Conservation (phyloP, 2,797 vertebrate genomes). For the Neosilurus mollespiculum region DNA sequence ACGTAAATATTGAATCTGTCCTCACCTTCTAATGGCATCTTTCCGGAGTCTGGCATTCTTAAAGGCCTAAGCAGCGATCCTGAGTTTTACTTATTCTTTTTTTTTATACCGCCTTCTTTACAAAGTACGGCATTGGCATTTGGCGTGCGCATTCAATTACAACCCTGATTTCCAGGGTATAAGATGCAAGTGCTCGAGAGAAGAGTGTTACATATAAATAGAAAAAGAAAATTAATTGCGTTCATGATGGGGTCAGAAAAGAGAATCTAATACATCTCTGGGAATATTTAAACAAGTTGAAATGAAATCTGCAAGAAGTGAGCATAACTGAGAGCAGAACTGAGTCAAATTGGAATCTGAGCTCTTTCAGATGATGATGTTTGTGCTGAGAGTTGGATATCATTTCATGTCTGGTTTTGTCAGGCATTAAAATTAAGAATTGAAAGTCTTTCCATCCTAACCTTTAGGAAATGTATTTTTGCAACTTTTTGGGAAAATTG, state of each 20-base stretch:
- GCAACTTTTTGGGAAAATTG: not conserved
- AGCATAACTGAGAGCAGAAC: not conserved
- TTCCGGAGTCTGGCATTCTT: not conserved
- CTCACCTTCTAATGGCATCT: conserved; percentile 5
- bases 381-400: not conserved
- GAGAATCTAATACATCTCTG: conserved; percentile 20
- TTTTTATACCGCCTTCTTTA: not conserved
- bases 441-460: not conserved
- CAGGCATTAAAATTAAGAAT: not conserved
- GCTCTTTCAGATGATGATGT: not conserved
- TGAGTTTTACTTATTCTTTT: not conserved
- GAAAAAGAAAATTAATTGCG: conserved; percentile 12
- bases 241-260: conserved; percentile 23
- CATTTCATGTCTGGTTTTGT: not conserved
- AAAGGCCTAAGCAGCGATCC: not conserved
- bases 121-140: conserved; percentile 8
- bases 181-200: conserved; percentile 8
- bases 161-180: not conserved
- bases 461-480: not conserved
- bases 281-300: not conserved
- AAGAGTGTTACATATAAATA: conserved; percentile 3
- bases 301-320: not conserved
- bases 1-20: conserved; percentile 36
- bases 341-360: not conserved
- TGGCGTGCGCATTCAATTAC: conserved; percentile 22